phyloP scores from a whole-genome alignment of 2,888 invertebrate species.

The Sesamia inferens region DNA sequence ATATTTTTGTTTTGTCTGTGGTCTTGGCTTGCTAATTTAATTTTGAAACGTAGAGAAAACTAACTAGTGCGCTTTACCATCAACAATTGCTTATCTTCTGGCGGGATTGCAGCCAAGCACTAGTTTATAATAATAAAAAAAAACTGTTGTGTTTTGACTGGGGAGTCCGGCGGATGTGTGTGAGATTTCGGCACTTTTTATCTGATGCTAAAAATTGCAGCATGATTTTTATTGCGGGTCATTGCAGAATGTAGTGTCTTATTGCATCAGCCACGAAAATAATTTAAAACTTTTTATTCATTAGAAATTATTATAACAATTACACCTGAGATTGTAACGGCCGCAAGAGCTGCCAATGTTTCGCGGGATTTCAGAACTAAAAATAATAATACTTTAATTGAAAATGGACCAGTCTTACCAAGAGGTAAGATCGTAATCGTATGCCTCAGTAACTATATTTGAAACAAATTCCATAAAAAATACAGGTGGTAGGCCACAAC shows the following conservation, averaged over 20 bases:
- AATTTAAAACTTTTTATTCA: neutral
- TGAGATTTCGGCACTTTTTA: neutral
- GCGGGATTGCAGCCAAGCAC: too few species aligned
- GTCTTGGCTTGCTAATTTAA: slow-evolving; percentile 4
- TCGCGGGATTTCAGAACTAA: neutral
- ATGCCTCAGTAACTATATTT: too few species aligned
- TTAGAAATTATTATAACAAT: neutral
- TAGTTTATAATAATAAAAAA: too few species aligned
- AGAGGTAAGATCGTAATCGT: too few species aligned
- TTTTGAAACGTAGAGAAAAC: neutral
- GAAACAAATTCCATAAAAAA: too few species aligned
- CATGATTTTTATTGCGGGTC: neutral
- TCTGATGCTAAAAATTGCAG: slow-evolving; percentile 17
- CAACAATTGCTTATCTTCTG: too few species aligned
- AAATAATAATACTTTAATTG: neutral
- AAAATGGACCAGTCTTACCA: too few species aligned
- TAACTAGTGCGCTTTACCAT: too few species aligned
- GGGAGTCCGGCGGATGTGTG: neutral
- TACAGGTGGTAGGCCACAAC: too few species aligned
- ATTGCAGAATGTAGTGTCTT: neutral
- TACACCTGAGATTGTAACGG: neutral
- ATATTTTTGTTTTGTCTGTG: slow-evolving; percentile 6
- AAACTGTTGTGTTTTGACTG: neutral
- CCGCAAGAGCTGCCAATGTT: neutral
- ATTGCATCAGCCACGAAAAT: neutral